Evolutionary conservation across 2,797 vertebrate genomes (phyloP).

Genomic region (Rhinogobio ventralis): DNA sequence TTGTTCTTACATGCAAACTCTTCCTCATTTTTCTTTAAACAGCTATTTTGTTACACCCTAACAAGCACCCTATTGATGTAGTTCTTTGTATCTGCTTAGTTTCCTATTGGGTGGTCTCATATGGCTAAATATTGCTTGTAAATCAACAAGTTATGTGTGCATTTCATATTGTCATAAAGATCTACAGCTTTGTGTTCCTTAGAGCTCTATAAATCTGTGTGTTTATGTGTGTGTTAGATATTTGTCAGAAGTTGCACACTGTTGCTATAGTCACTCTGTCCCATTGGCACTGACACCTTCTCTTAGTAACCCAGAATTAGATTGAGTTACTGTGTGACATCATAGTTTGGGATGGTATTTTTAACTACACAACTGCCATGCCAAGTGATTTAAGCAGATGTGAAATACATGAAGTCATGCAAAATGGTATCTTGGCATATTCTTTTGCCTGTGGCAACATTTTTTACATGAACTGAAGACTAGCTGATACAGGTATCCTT

Average conservation of each 20-base stretch:
- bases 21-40: constrained; percentile 54
- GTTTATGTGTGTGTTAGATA: constrained; percentile 8
- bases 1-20: constrained; percentile 10
- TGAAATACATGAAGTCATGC: not conserved
- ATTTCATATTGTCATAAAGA: constrained; percentile 5
- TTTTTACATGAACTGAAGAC: constrained; percentile 11
- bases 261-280: constrained; percentile 36
- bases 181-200: constrained; percentile 12
- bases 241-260: constrained; percentile 23
- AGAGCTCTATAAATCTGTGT: constrained; percentile 10
- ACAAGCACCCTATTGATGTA: constrained; percentile 43
- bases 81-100: constrained; percentile 24
- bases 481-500: constrained; percentile 11
- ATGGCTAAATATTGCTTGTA: constrained; percentile 20
- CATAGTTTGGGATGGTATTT: constrained; percentile 21
- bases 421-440: constrained; percentile 5
- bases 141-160: not conserved
- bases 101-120: constrained; percentile 45
- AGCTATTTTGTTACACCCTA: constrained; percentile 58
- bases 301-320: constrained; percentile 34
- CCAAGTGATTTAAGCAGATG: constrained; percentile 2
- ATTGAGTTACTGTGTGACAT: constrained; percentile 11
- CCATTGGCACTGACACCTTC: constrained; percentile 20
- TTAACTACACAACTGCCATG: not conserved
- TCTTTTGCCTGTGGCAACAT: not conserved